phyloP scores from a whole-genome alignment of 1,140 invertebrate genomes.

The Bombyx mori region DNA sequence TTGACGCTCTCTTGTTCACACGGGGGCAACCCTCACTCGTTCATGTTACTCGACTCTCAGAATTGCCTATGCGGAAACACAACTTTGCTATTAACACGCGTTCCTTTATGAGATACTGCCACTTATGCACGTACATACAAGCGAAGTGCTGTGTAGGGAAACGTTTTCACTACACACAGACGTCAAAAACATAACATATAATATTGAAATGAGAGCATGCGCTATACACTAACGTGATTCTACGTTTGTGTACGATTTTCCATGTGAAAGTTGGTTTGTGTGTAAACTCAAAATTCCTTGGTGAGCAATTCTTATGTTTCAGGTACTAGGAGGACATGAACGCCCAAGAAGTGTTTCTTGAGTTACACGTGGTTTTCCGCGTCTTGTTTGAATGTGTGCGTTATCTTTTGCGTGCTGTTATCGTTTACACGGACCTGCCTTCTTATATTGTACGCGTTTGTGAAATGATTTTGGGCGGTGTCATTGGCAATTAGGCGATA shows the following conservation, averaged over 20 bases:
- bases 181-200: constrained; percentile 9
- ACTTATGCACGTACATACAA: constrained; percentile 52
- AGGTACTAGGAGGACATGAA: constrained; percentile 43
- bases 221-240: constrained; percentile 29
- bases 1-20: constrained; percentile 62
- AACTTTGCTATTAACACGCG: constrained; percentile 63
- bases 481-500: constrained; percentile 6
- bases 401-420: constrained; percentile 16
- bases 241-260: constrained; percentile 42
- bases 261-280: constrained; percentile 35
- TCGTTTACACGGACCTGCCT: neutral
- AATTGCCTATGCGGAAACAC: constrained; percentile 63
- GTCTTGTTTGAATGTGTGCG: constrained; percentile 24
- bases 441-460: no score
- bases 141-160: constrained; percentile 34
- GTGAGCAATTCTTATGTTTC: constrained; percentile 55
- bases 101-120: constrained; percentile 63
- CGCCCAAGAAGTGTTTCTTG: constrained; percentile 16
- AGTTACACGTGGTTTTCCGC: constrained; percentile 3
- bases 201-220: constrained; percentile 25
- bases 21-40: constrained; percentile 40
- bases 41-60: constrained; percentile 49
- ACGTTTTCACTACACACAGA: constrained; percentile 46
- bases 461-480: constrained; percentile 1
- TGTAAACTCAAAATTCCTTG: constrained; percentile 43